Evolutionary conservation across 30 jellyfish, hydroid and myxozoan species (phyloP).

Genomic region (Hydractinia symbiolongicarpus): DNA sequence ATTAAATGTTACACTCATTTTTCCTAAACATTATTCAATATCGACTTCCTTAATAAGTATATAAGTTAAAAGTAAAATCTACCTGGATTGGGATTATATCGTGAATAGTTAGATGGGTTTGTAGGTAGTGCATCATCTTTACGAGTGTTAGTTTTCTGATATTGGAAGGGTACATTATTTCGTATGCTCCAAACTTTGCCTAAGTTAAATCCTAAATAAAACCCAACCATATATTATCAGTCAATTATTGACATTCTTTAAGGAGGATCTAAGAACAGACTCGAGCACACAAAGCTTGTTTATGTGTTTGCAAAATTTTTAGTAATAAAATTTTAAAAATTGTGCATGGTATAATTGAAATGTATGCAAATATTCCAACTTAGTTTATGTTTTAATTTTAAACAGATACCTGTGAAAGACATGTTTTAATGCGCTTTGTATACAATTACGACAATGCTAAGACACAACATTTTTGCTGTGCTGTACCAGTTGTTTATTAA

Average conservation of each 20-base stretch:
- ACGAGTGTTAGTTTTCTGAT: neutral
- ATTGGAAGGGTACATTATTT: conserved; percentile 65
- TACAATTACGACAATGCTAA: no score
- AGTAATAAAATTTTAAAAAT: neutral
- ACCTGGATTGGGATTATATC: neutral
- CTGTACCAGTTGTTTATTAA: no score
- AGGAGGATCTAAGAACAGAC: no score
- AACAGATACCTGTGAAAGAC: no score
- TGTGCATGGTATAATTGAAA: neutral
- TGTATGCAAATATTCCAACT: neutral
- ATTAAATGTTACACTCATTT: no score
- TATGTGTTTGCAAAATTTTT: no score
- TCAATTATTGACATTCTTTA: no score
- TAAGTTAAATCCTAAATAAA: conserved; percentile 47
- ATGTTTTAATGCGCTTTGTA: no score
- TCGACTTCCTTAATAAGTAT: no score
- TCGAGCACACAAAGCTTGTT: no score
- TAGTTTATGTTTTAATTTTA: neutral
- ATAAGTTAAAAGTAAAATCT: neutral
- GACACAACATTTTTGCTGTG: no score
- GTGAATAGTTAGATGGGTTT: conserved; percentile 7
- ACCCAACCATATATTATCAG: neutral
- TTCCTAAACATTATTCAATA: no score
- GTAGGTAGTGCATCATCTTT: neutral
- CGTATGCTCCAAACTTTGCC: conserved; percentile 86